A percentile compares a stretch with the other conserved stretches of the same genome.
Evolutionary conservation across 2,797 vertebrate genomes (phyloP).

Genomic region (Typhlichthys eigenmanni): DNA sequence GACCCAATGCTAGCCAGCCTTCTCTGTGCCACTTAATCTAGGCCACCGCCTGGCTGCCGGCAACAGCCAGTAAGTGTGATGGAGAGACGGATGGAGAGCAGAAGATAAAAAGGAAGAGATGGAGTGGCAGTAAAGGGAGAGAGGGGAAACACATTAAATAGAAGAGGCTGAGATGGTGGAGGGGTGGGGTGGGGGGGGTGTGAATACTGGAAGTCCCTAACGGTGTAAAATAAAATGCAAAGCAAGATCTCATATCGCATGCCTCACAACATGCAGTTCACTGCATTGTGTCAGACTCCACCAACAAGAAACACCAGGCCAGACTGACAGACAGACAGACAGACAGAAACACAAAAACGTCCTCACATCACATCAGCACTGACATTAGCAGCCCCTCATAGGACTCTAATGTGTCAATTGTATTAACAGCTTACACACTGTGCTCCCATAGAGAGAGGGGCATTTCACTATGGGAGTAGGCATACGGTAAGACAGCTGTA

Average conservation of each 20-base stretch:
- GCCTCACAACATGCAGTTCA: background rate
- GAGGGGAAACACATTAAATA: background rate
- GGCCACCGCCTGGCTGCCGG: slow-evolving; percentile 71
- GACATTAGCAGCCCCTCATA: too few relatives aligned
- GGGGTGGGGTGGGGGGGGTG: slow-evolving; percentile 26
- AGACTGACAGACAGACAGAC: slow-evolving; percentile 3
- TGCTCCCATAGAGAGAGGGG: too few relatives aligned
- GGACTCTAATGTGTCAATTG: too few relatives aligned
- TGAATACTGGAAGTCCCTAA: slow-evolving; percentile 55
- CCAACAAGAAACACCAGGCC: background rate
- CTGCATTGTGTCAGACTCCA: background rate
- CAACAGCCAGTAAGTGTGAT: slow-evolving; percentile 21
- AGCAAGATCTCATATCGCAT: slow-evolving; percentile 5
- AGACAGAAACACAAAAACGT: background rate
- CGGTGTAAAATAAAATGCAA: slow-evolving; percentile 21
- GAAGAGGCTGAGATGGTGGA: background rate
- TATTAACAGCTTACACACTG: too few relatives aligned
- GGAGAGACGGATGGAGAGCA: slow-evolving; percentile 8
- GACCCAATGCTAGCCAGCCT: slow-evolving; percentile 59
- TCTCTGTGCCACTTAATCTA: slow-evolving; percentile 64
- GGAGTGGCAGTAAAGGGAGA: slow-evolving; percentile 13
- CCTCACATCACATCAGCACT: too few relatives aligned
- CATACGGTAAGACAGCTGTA: too few relatives aligned
- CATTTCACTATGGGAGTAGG: too few relatives aligned
- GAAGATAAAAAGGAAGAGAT: slow-evolving; percentile 19